Conservation (phyloP, 1,140 invertebrate genomes). For the Calliphora vicina region DNA sequence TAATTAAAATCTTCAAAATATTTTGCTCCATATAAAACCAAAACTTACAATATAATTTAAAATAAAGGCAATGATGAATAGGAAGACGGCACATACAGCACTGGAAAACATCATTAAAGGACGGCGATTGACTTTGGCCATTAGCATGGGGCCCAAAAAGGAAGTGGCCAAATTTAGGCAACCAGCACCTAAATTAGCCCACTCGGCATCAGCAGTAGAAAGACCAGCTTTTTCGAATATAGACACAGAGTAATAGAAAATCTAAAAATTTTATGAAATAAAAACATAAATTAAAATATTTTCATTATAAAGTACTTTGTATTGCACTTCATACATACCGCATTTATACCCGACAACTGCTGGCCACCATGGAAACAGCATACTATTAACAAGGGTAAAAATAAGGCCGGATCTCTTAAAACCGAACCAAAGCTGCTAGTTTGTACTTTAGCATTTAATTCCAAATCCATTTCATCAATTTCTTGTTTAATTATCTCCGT, state of each 20-base stretch:
- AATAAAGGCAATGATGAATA: slow-evolving; percentile 67
- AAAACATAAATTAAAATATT: neutral
- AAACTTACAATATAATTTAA: slow-evolving; percentile 69
- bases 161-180: slow-evolving; percentile 74
- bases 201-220: slow-evolving; percentile 66
- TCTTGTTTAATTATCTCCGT: slow-evolving; percentile 64
- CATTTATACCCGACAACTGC: slow-evolving; percentile 87
- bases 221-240: slow-evolving; percentile 74
- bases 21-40: neutral
- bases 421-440: slow-evolving; percentile 68
- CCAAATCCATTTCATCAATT: slow-evolving; percentile 60
- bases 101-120: slow-evolving; percentile 68
- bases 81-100: slow-evolving; percentile 64
- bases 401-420: slow-evolving; percentile 66
- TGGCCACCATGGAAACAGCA: slow-evolving; percentile 81
- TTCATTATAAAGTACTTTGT: neutral
- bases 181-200: slow-evolving; percentile 74
- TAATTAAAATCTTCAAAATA: neutral
- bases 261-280: slow-evolving; percentile 65
- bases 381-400: slow-evolving; percentile 75
- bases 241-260: slow-evolving; percentile 78
- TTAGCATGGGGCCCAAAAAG: slow-evolving; percentile 68
- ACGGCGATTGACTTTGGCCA: slow-evolving; percentile 68
- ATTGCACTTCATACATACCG: slow-evolving; percentile 69
- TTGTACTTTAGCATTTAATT: slow-evolving; percentile 54